Percentiles rank a stretch among this genome's conserved stretches.
These are phyloP conservation scores for Dryadula phaetusa DNA, from an alignment of 2,888 invertebrate genomes.

Conservation along the genomic window DNA sequence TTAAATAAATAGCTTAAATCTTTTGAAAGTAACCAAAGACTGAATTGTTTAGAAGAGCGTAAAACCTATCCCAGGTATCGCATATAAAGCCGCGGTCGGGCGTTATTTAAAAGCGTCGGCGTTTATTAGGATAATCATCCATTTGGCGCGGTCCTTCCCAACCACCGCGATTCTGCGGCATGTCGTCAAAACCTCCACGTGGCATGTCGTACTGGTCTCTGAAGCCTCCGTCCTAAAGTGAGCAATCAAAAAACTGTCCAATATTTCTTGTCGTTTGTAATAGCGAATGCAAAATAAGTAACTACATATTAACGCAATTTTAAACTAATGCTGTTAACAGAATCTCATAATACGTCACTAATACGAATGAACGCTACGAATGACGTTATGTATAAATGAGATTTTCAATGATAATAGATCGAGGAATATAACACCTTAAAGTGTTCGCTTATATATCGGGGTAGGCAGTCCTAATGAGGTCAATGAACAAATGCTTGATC, in stretches of 20 bases:
- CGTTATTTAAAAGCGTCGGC: slow-evolving; percentile 84
- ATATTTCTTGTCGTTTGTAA: slow-evolving; percentile 61
- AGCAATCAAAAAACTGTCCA: slow-evolving; percentile 80
- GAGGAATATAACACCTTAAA: background rate
- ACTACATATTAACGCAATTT: slow-evolving; percentile 28
- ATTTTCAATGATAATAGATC: background rate
- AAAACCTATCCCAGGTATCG: slow-evolving; percentile 10
- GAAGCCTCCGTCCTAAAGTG: slow-evolving; percentile 82
- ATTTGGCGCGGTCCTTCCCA: slow-evolving; percentile 83
- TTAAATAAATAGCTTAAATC: background rate
- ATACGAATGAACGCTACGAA: background rate
- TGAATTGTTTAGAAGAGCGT: slow-evolving; percentile 13
- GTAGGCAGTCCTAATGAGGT: slow-evolving; percentile 7
- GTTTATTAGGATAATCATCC: slow-evolving; percentile 87
- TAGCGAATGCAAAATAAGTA: slow-evolving; percentile 31
- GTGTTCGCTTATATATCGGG: slow-evolving; percentile 18
- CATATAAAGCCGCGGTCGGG: background rate
- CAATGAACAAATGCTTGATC: no score
- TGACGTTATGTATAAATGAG: background rate
- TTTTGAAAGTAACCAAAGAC: slow-evolving; percentile 41
- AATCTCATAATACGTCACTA: background rate
- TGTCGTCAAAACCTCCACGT: slow-evolving; percentile 76
- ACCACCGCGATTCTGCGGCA: slow-evolving; percentile 82
- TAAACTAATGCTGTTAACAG: background rate
- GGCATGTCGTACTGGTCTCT: slow-evolving; percentile 82